Evolutionary conservation across 2,797 vertebrate genomes (phyloP), one percentile per base, ranked within the genome.

Genomic region (Psittacula echo): DNA sequence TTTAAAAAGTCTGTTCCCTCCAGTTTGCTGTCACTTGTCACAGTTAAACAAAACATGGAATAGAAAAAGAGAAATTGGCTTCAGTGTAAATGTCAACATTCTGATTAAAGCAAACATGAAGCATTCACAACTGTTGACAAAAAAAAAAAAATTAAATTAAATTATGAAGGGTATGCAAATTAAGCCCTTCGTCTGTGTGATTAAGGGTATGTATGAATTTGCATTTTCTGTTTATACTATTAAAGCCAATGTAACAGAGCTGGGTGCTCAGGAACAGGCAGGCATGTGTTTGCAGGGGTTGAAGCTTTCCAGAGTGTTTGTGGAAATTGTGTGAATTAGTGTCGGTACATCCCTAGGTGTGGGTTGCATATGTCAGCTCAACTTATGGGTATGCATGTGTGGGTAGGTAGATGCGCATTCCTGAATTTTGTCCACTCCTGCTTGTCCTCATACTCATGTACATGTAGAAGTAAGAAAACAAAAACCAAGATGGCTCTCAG

Each of bases 21-120:
- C 97, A 98, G 98, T 98, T 98, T 98, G 97, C 98, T 98, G 98
- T 98, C 98, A 98, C 98, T 98, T 97, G 98, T 98, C 97, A 91
- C 89, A 77, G 96, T 98, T 98, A 98, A 98, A 98, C 98, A 98
- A 98, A 98, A 98, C 97, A 98, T 81, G 92, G 97, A 98, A 97
- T 96, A 98, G 97, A 98, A 97, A 98, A 97, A 98, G 97, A 98
- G 97, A 98, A 98, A 98, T 98, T 98, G 97, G 97, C 97, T 98
- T 97, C 97, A 97, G 97, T 98, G 98, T 98, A 98, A 98, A 98
- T 98, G 98, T 98, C 98, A 98, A 98, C 97, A 98, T 98, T 98
- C 97, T 98, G 98, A 98, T 98, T 98, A 98, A 98, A 98, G 98
- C 97, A 98, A 98, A 98, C 98, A 98, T 34, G 96, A 97, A 97